Percentiles rank a stretch among this genome's conserved stretches.
phyloP scores from a whole-genome alignment of 1,140 invertebrate species.

The Patella vulgata region DNA sequence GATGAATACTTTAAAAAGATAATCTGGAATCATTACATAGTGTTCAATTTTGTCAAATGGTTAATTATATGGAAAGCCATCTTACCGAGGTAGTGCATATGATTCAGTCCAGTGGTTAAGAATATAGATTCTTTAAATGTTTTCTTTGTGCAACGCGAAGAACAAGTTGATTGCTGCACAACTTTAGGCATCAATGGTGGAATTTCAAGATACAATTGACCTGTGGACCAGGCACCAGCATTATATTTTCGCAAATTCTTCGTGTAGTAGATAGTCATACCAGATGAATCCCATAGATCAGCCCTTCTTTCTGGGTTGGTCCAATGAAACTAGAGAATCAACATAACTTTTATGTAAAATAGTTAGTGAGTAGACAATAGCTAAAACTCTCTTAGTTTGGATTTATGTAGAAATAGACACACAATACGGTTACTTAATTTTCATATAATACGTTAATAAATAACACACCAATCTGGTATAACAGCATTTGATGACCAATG shows the following conservation, averaged over 20 bases:
- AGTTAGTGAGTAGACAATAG: too few species aligned
- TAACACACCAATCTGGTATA: too few species aligned
- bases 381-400: too few species aligned
- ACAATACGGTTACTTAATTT: too few species aligned
- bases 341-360: too few species aligned
- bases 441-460: too few species aligned
- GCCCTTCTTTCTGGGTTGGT: conserved; percentile 30
- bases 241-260: conserved; percentile 34
- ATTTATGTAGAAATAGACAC: too few species aligned
- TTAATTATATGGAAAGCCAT: too few species aligned
- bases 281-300: conserved; percentile 37
- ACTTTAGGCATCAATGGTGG: conserved; percentile 12
- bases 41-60: too few species aligned
- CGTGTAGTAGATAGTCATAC: conserved; percentile 40
- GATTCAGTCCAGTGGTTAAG: conserved; percentile 17
- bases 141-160: conserved; percentile 15
- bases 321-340: conserved; percentile 42
- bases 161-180: conserved; percentile 13
- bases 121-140: conserved; percentile 8
- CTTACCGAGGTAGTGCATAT: conserved; percentile 31
- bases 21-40: too few species aligned
- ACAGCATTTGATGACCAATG: too few species aligned
- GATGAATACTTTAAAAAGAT: too few species aligned
- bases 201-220: conserved; percentile 34
- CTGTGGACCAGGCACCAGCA: conserved; percentile 33